Evolutionary conservation across 2,113 vertebrate genomes (phyloP).

Genomic region (Rhinolophus sinicus): DNA sequence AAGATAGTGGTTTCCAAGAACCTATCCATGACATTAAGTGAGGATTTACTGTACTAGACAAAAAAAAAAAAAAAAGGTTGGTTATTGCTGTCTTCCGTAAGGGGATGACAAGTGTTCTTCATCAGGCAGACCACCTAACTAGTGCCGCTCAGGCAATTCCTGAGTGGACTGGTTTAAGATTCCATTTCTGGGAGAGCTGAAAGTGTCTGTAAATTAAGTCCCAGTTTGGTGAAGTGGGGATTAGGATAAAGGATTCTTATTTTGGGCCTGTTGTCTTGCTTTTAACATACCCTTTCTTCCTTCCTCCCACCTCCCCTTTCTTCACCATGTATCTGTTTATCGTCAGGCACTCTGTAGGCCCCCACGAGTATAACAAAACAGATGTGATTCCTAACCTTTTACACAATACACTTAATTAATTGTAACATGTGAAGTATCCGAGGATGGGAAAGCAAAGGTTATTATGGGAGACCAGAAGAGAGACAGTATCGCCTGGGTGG

Average conservation of each 20-base stretch:
- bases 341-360: not conserved
- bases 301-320: not conserved
- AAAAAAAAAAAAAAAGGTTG: too few species aligned
- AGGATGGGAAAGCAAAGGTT: not conserved
- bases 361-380: not conserved
- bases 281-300: not conserved
- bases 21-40: not conserved
- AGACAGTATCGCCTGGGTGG: rapidly evolving
- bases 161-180: not conserved
- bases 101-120: not conserved
- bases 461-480: not conserved
- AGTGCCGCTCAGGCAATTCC: too few species aligned
- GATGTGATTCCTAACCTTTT: not conserved
- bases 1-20: not conserved
- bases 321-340: not conserved
- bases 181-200: not conserved
- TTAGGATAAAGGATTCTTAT: not conserved
- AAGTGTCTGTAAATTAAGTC: not conserved
- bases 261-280: not conserved
- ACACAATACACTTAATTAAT: not conserved
- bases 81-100: not conserved
- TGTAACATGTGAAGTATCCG: not conserved
- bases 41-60: not conserved
- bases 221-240: not conserved
- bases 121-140: not conserved